Conservation (phyloP, 2,888 invertebrate species). For the Trissonchulus latispiculum region DNA sequence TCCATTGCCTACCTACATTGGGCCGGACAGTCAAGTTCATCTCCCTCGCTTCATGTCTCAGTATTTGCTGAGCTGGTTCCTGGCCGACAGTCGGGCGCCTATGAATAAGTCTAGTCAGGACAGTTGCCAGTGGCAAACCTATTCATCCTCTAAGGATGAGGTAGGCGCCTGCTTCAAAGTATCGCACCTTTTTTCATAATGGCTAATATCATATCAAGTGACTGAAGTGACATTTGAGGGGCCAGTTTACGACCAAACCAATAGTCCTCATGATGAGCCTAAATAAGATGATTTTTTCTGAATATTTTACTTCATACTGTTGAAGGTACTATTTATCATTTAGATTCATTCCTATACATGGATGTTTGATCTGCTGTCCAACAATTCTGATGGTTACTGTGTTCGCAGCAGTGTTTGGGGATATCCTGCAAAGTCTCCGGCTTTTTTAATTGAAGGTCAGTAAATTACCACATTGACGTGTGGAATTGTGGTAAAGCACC, state of each 20-base stretch:
- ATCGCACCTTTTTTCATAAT: too few relatives aligned
- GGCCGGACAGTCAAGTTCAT: background rate
- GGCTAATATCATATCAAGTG: too few relatives aligned
- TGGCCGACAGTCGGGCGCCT: background rate
- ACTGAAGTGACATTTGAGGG: too few relatives aligned
- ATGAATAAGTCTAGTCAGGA: background rate
- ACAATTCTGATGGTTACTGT: background rate
- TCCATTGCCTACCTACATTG: slow-evolving; percentile 9
- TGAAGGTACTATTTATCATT: too few relatives aligned
- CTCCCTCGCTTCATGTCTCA: background rate
- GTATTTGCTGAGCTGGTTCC: background rate
- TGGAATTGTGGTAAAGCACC: background rate
- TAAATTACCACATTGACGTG: background rate
- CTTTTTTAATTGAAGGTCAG: slow-evolving; percentile 13
- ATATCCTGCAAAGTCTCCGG: slow-evolving; percentile 7
- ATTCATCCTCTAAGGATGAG: too few relatives aligned
- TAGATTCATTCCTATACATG: slow-evolving; percentile 1
- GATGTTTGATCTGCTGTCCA: slow-evolving; percentile 5
- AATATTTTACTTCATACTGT: too few relatives aligned
- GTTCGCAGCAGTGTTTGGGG: background rate
- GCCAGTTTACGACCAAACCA: too few relatives aligned
- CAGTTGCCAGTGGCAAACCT: too few relatives aligned
- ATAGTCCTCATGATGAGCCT: too few relatives aligned
- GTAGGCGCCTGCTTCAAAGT: too few relatives aligned
- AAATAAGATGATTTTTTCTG: too few relatives aligned